Base-by-base conservation (phyloP, 2,113 vertebrate genomes). In the Macrotus californicus region DNA sequence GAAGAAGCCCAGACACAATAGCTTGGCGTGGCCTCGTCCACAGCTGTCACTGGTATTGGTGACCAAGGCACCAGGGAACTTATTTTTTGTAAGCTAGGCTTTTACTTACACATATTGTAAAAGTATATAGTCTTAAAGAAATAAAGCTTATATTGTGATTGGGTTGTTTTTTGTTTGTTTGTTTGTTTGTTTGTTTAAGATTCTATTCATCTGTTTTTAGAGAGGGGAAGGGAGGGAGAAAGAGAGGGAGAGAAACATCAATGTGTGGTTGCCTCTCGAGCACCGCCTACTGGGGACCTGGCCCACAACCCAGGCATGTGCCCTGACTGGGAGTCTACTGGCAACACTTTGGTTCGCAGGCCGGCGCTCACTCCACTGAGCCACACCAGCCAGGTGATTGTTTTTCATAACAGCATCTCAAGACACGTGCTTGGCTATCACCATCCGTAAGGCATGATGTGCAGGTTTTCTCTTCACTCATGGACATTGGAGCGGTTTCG, bases 371-470 rank as follows among this genome's bases (percentile, higher is more conserved):
- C 6, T 21, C 52, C 52, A 54, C 50, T 54, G 52, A 54, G 52
- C 52, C 52, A 54, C 52, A 54, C 56, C 56, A 59, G 22, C 22
- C 56, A 59, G 56, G 7, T 22, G 36, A 43, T 36, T 4, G n/a
- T 36, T 66, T n/a, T 29, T 39, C 16, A 0, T 52, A 54, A 34
- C 7, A n/a, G 83, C 34, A 24, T 39, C 59, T 67, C n/a, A 29
- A 43, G 76, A n/a, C n/a, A 14, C 26, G 24, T 0, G 11, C 54
- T 24, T n/a, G 7, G 46, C 36, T 82, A 26, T 16, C 19, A 56
- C 24, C 39, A 10, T 59, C 56, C 3, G 8, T 3, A 0, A 52
- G 69, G 4, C 31, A 3, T 11, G 31, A 54, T 14, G 1, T n/a
- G 14, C 39, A 8, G 5, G 11, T 7, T 21, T 13, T 67, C 67